Conservation (phyloP, 2,113 vertebrate genomes). For the Sorex araneus region DNA sequence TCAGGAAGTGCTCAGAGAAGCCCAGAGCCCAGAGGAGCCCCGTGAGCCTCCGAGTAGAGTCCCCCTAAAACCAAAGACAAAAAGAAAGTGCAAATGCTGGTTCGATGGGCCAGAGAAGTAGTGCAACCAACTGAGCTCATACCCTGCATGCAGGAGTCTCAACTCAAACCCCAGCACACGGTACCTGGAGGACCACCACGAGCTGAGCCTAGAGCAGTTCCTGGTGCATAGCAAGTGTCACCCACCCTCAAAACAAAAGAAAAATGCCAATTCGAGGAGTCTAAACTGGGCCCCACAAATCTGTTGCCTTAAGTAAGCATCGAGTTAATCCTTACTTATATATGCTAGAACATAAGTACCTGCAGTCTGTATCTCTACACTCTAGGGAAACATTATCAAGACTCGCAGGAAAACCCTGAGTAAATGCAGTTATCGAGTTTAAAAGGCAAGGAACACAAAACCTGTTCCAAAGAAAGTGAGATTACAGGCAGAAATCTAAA, state of each 20-base stretch:
- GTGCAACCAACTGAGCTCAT: no score
- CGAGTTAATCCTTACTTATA: background rate
- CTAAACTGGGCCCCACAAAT: background rate
- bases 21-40: background rate
- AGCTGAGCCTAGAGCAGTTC: no score
- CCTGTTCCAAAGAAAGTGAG: conserved; percentile 4
- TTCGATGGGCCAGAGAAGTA: no score
- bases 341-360: background rate
- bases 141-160: no score
- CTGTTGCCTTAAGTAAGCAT: conserved; percentile 11
- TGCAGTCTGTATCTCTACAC: background rate
- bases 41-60: background rate
- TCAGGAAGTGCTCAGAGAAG: no score
- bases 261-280: background rate
- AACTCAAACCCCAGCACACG: no score
- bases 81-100: background rate
- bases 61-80: background rate
- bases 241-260: no score
- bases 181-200: no score
- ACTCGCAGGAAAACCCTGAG: background rate
- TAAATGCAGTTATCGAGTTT: conserved; percentile 4
- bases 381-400: background rate
- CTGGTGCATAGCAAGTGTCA: no score
- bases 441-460: background rate
- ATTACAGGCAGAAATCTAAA: background rate